A percentile compares a stretch with the other conserved stretches of the same genome.
Conservation (phyloP, 2,888 invertebrate genomes). For the Lithodes maja region DNA sequence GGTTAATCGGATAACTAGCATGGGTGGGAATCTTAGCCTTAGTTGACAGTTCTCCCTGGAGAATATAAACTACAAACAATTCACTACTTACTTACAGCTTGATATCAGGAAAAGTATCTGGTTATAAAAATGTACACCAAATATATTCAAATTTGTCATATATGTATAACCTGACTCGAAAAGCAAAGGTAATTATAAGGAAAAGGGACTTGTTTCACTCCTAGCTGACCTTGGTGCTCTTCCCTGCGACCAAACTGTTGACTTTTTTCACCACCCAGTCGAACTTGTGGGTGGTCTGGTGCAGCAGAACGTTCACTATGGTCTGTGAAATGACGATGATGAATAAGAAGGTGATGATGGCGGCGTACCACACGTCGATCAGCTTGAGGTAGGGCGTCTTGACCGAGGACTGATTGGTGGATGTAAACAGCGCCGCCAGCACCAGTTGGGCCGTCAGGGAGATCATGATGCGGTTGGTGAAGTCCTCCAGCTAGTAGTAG, state of each 20-base stretch:
- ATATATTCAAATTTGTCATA: too few species aligned
- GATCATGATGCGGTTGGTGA: slow-evolving; percentile 69
- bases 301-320: slow-evolving; percentile 46
- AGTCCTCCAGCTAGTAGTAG: slow-evolving; percentile 60
- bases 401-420: slow-evolving; percentile 66
- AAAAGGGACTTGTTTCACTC: too few species aligned
- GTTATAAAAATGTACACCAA: too few species aligned
- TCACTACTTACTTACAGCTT: too few species aligned
- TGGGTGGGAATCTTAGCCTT: too few species aligned
- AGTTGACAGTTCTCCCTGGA: too few species aligned
- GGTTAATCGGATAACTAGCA: too few species aligned
- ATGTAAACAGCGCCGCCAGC: slow-evolving; percentile 67
- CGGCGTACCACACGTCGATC: slow-evolving; percentile 69
- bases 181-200: too few species aligned
- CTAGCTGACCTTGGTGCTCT: background rate
- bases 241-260: background rate
- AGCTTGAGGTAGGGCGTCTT: slow-evolving; percentile 69
- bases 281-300: background rate
- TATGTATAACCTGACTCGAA: too few species aligned
- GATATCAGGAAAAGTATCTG: too few species aligned
- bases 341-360: slow-evolving; percentile 66
- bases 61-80: too few species aligned
- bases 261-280: background rate
- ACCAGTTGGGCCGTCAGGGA: slow-evolving; percentile 67
- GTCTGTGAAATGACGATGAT: slow-evolving; percentile 62